Conservation (phyloP, 2,888 invertebrate genomes). For the Chromoteleia sp. region DNA sequence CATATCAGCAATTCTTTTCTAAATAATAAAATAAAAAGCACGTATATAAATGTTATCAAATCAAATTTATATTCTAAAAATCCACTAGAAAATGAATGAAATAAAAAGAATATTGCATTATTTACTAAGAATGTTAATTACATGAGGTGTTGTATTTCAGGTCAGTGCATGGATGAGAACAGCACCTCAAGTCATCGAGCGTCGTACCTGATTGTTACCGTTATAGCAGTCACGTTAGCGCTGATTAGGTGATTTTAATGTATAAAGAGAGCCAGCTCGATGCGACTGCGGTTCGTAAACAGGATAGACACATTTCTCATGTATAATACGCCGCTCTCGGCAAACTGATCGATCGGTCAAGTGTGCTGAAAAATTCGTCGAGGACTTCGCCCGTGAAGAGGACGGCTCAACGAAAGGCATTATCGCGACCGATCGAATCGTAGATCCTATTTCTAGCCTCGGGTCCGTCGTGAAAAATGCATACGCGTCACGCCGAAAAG, state of each 20-base stretch:
- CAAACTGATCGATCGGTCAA: conserved; percentile 65
- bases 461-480: conserved; percentile 74
- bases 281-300: conserved; percentile 68
- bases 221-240: conserved; percentile 76
- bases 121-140: background rate
- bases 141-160: conserved; percentile 83
- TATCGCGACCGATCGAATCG: conserved; percentile 74
- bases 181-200: conserved; percentile 77
- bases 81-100: too few species aligned
- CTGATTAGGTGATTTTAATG: conserved; percentile 83
- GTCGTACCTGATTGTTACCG: conserved; percentile 78
- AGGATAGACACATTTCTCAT: conserved; percentile 71
- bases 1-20: too few species aligned
- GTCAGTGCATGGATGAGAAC: conserved; percentile 87
- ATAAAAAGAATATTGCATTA: background rate
- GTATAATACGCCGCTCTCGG: conserved; percentile 66
- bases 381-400: conserved; percentile 36
- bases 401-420: conserved; percentile 52
- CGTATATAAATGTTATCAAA: too few species aligned
- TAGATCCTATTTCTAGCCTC: conserved; percentile 74
- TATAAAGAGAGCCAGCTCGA: conserved; percentile 71
- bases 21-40: too few species aligned
- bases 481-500: conserved; percentile 68
- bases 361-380: conserved; percentile 53
- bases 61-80: too few species aligned